Evolutionary conservation across 2,797 vertebrate species (phyloP).

Genomic region (Harpagifer antarcticus): DNA sequence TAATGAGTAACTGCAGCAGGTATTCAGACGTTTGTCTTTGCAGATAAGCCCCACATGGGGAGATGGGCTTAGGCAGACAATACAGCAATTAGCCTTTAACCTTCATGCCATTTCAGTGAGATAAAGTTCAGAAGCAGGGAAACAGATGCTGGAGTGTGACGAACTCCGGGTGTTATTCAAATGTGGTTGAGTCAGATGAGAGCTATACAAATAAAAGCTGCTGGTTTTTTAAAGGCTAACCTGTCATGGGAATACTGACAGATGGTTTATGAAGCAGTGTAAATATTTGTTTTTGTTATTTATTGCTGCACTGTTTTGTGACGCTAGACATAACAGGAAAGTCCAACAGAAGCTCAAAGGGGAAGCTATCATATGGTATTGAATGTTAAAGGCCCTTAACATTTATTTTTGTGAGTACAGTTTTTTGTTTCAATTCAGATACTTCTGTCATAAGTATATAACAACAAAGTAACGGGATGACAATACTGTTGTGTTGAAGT

Average conservation of each 20-base stretch:
- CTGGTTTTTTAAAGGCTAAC: slow-evolving; percentile 8
- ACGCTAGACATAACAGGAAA: background rate
- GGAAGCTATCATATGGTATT: background rate
- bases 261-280: background rate
- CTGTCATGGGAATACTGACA: slow-evolving; percentile 7
- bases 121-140: slow-evolving; percentile 49
- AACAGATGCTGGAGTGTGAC: slow-evolving; percentile 30
- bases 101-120: slow-evolving; percentile 19
- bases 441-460: background rate
- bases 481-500: background rate
- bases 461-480: slow-evolving; percentile 6
- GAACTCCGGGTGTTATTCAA: slow-evolving; percentile 27
- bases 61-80: slow-evolving; percentile 31
- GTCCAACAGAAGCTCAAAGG: background rate
- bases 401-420: background rate
- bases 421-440: slow-evolving; percentile 1
- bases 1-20: slow-evolving; percentile 53
- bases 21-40: slow-evolving; percentile 31
- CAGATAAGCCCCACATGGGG: slow-evolving; percentile 42
- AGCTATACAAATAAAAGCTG: slow-evolving; percentile 18
- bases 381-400: background rate
- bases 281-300: slow-evolving; percentile 4
- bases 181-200: slow-evolving; percentile 14
- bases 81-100: slow-evolving; percentile 41
- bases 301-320: background rate